Percentiles rank a stretch among this genome's conserved stretches.
phyloP scores from a whole-genome alignment of 2,797 vertebrate species.

The Threskiornis aethiopicus region DNA sequence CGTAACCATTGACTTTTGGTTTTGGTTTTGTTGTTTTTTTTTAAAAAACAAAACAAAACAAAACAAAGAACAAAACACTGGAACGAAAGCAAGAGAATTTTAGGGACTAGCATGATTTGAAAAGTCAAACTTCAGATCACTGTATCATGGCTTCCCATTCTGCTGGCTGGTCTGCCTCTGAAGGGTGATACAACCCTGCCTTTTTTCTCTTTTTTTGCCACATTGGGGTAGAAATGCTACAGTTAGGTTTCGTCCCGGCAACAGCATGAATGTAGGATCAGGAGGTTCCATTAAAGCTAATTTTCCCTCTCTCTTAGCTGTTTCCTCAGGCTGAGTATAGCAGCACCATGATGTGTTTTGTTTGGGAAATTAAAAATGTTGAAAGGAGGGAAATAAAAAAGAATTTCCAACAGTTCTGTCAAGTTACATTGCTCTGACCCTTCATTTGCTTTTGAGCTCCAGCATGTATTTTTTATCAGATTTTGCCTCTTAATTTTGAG shows the following conservation, averaged over 20 bases:
- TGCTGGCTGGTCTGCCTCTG: background rate
- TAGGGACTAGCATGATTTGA: background rate
- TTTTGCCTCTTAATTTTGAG: constrained; percentile 20
- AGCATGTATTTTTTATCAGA: constrained; percentile 8
- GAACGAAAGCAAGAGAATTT: background rate
- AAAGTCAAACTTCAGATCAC: background rate
- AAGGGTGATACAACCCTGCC: background rate
- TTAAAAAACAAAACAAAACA: too few relatives aligned
- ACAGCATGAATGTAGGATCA: background rate
- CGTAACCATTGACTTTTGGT: accelerated
- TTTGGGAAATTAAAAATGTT: background rate
- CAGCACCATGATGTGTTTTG: background rate
- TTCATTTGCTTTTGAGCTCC: background rate
- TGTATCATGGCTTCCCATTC: background rate
- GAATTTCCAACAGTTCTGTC: background rate
- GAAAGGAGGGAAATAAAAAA: background rate
- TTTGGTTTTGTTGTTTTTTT: too few relatives aligned
- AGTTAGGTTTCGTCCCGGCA: background rate
- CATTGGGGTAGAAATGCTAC: background rate
- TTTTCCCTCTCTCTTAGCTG: background rate
- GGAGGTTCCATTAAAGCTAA: background rate
- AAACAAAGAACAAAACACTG: background rate
- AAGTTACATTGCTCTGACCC: background rate
- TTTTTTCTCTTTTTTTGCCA: background rate
- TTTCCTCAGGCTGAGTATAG: background rate